A percentile compares a stretch with the other conserved stretches of the same genome.
These are phyloP conservation scores for Avahi laniger DNA, from an alignment of 2,797 vertebrate species.

Conservation along the genomic window DNA sequence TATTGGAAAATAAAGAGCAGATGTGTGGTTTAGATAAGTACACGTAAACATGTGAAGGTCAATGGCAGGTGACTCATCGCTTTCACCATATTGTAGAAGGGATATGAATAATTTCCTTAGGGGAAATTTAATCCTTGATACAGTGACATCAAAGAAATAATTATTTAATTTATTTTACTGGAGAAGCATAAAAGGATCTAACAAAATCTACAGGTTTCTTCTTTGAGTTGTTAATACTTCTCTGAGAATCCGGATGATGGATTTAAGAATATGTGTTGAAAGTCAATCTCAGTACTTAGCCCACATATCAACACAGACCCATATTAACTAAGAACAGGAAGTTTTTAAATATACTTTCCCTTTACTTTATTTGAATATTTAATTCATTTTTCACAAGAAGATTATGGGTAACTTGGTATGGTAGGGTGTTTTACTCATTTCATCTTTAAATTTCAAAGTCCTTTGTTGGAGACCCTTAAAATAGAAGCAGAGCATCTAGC, in stretches of 20 bases:
- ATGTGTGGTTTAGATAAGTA: slow-evolving; percentile 76
- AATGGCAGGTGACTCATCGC: slow-evolving; percentile 58
- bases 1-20: slow-evolving; percentile 75
- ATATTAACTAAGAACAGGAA: background rate
- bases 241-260: slow-evolving; percentile 20
- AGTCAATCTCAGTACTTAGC: background rate
- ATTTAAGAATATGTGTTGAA: slow-evolving; percentile 43
- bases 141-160: slow-evolving; percentile 49
- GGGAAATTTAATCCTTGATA: slow-evolving; percentile 71
- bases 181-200: slow-evolving; percentile 51
- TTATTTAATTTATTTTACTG: slow-evolving; percentile 68
- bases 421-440: background rate
- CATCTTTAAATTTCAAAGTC: background rate
- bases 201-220: slow-evolving; percentile 19
- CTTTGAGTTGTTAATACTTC: slow-evolving; percentile 27
- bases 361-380: slow-evolving; percentile 16
- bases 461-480: background rate
- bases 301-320: background rate
- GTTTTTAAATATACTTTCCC: background rate
- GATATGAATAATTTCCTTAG: slow-evolving; percentile 65
- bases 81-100: slow-evolving; percentile 56
- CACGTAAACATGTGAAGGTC: slow-evolving; percentile 71
- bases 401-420: background rate
- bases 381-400: background rate
- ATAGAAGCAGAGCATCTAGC: background rate